Percentiles rank a stretch among this genome's conserved stretches.
These are phyloP conservation scores for Atherinosoma microstoma DNA, from an alignment of 2,797 vertebrate species.

Conservation along the genomic window DNA sequence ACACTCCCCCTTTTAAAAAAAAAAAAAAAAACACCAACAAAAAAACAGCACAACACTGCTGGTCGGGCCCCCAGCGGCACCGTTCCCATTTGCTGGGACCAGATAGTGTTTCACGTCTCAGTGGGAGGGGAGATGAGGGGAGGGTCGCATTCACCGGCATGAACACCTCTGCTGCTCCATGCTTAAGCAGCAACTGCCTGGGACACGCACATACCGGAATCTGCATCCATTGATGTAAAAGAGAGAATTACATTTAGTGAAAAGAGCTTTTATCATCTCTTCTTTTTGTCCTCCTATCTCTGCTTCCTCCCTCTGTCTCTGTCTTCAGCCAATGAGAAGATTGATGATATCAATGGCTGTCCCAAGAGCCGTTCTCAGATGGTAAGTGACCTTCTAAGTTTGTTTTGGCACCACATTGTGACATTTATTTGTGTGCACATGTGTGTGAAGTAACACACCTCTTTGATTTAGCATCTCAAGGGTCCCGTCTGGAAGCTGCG, in stretches of 20 bases:
- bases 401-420: conserved; percentile 46
- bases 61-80: conserved; percentile 53
- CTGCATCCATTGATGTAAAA: conserved; percentile 37
- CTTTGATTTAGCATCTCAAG: conserved; percentile 41
- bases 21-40: background rate
- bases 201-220: conserved; percentile 38
- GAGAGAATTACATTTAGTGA: conserved; percentile 39
- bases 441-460: conserved; percentile 28
- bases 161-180: conserved; percentile 65
- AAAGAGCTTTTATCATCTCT: conserved; percentile 30
- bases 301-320: conserved; percentile 41
- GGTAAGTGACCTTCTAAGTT: conserved; percentile 85
- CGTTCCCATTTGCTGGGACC: conserved; percentile 68
- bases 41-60: conserved; percentile 40
- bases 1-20: conserved; percentile 32
- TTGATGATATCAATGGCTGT: conserved; percentile 97
- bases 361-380: conserved; percentile 98
- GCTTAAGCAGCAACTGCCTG: conserved; percentile 51
- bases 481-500: conserved; percentile 22
- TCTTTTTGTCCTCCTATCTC: conserved; percentile 16
- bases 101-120: conserved; percentile 75
- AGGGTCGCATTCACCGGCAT: conserved; percentile 42
- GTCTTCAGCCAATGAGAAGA: conserved; percentile 95
- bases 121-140: conserved; percentile 27
- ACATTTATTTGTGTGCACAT: conserved; percentile 37